Base-by-base conservation (phyloP, 2,797 vertebrate genomes). In the Gymnoscopelus microlampas region DNA sequence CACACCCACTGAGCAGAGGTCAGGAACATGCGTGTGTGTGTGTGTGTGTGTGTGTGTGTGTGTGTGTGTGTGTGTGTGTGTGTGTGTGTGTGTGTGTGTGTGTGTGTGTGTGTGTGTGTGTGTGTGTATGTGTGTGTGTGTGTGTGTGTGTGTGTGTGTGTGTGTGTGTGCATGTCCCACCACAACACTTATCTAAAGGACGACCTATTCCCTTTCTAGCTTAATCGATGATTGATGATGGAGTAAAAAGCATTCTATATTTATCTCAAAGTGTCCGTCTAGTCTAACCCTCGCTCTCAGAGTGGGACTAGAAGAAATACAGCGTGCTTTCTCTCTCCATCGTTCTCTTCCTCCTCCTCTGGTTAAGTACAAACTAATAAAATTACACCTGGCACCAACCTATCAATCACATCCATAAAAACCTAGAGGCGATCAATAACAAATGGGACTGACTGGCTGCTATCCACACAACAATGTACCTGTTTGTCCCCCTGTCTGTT, bases 321-420 rank as follows among this genome's bases (percentile, higher is more conserved):
- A 69, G 71, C 64, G 51, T 53, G 6, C 51, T 39, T 14, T 74
- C 64, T 53, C 48, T 75, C 55, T 77, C 53, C 50, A 70, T 48
- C 72, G 14, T 66, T 68, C 15, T 23, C 51, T 67, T 61, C 53
- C 53, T 78, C 54, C 14, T 68, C 44, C 35, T 72, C 60, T 53
- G 73, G 66, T 88, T 85, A 83, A 85, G 61, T 62, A 72, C 66
- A 78, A 66, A 74, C 68, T 79, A 85, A 90, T 83, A 86, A 77
- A 88, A 88, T 71, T 44, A 63, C 68, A 74, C 76, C 70, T 79
- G 61, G 74, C 53, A 66, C 77, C 68, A 76, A 82, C 60, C 63
- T 74, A 85, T 89, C 81, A 81, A 84, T 90, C 84, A 85, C 70
- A 82, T 67, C 55, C 77, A 74, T 75, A 84, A 80, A 84, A 70